These are phyloP conservation scores for Cheracebus regulus DNA, from an alignment of 2,797 vertebrate species.

Conservation along the genomic window DNA sequence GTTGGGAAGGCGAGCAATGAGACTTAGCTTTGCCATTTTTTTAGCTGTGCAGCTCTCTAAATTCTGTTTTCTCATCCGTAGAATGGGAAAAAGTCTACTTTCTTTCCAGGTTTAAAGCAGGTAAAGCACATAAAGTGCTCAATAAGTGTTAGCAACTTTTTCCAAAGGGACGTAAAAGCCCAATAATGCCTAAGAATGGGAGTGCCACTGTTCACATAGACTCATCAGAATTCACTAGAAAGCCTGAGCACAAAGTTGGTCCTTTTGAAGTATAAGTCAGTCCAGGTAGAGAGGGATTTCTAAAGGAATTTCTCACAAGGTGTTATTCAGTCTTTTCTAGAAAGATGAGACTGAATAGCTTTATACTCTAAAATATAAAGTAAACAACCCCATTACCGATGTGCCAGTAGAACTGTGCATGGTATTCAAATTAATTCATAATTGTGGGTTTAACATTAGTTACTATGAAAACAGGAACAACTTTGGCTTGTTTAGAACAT, in stretches of 20 bases:
- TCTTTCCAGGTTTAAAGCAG: neutral
- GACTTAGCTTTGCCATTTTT: neutral
- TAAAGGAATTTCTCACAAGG: neutral
- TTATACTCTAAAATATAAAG: neutral
- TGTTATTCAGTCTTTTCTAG: slow-evolving; percentile 20
- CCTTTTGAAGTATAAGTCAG: neutral
- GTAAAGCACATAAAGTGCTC: neutral
- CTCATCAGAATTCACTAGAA: neutral
- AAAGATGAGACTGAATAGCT: neutral
- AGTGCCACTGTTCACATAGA: neutral
- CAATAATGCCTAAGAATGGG: neutral
- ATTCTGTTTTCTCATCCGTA: neutral
- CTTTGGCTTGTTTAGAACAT: neutral
- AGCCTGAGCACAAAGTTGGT: neutral
- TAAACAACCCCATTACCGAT: neutral
- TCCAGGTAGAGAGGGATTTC: neutral
- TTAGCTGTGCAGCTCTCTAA: neutral
- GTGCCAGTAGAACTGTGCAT: neutral
- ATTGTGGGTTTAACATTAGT: neutral
- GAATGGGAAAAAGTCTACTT: neutral
- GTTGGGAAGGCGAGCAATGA: neutral
- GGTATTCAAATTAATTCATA: neutral
- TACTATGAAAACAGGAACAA: slow-evolving; percentile 6
- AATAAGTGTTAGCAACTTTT: neutral
- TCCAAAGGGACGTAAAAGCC: neutral